Base-by-base conservation (phyloP, 2,113 vertebrate species). In the Elephantulus edwardii region DNA sequence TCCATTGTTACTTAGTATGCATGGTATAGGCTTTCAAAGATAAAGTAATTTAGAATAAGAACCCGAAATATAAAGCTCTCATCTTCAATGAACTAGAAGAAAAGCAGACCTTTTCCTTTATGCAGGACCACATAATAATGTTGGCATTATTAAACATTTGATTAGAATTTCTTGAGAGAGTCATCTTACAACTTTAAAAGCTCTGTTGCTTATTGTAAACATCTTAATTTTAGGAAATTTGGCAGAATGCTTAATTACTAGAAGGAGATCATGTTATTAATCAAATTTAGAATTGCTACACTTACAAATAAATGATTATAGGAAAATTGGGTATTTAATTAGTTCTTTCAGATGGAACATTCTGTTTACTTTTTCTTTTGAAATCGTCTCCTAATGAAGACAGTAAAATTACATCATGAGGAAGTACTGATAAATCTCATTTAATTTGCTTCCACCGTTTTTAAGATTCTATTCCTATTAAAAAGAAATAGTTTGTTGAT, bases 251-350 rank as follows among this genome's bases (percentile, higher is more conserved):
- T 86, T 93, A 91, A 89, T 93, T 94, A 77, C 5, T 83, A 94
- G 64, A 93, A 85, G 70, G 64, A 87, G 48, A 85, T 80, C 17
- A 44, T 70, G 14, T 26, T 88, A 93, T 94, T 90, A 96, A 94
- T 95, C 90, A 95, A 81, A 88, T 83, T 86, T 94, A 71, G 64
- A 90, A 89, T 91, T 88, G 91, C 86, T 88, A 92, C 54, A 44
- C 79, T 91, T 90, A 91, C 42, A 94, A 92, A 91, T 94, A 94
- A 96, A 90, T 70, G 46, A 90, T 88, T 90, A 83, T 94, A 91
- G n/a, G 62, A 71, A 88, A 95, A 94, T 76, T 92, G 89, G 91
- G 78, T 68, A 93, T 91, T 91, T 95, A 94, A 96, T 96, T 96
- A 79, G 70, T 92, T 94, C 85, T 46, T 90, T 90, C 71, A 93